Base-by-base conservation (phyloP, 2,113 vertebrate genomes). In the Catagonus wagneri region DNA sequence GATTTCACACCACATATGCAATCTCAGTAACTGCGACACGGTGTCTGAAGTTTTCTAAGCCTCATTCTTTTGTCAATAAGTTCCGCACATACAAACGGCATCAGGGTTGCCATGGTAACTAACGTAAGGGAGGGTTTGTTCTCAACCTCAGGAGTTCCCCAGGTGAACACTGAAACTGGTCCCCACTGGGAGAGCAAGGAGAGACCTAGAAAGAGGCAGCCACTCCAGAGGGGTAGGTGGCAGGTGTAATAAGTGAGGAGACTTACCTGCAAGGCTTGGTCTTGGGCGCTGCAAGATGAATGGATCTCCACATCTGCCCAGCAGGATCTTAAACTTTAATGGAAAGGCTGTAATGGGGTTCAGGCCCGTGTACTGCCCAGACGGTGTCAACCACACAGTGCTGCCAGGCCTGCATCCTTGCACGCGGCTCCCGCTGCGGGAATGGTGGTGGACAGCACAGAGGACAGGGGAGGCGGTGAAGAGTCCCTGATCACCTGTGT, bases 401-500 rank as follows among this genome's bases (percentile, higher is more conserved):
- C 29, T 34, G 50, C 58, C 20, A 58, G 74, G 22, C 8, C 16
- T 75, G 66, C 20, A 36, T 34, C 58, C 50, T 39, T n/a, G 85
- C 27, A 65, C 39, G 44, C 0, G 16, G 27, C 11, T 56, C n/a
- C 27, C 32, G 4, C 2, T 20, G 20, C 6, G 5, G 66, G 44
- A 80, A 58, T 0, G 29, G 56, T 0, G 29, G 44, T 56, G 34
- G 29, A 34, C 29, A 19, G n/a, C 27, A 6, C 3, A 11, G 36
- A 8, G 32, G 39, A 54, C 32, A 25, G 44, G 4, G 27, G 44
- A 63, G 1, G 1, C 9, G 44, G 32, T 10, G 32, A 19, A 9
- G 39, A 52, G 19, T 9, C n/a, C 69, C 56, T 3, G 50, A 9
- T 16, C n/a, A 1, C 5, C 58, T 22, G 0, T 1, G 0, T 0